Conservation (phyloP, 2,888 invertebrate genomes). For the Octonoba sinensis region DNA sequence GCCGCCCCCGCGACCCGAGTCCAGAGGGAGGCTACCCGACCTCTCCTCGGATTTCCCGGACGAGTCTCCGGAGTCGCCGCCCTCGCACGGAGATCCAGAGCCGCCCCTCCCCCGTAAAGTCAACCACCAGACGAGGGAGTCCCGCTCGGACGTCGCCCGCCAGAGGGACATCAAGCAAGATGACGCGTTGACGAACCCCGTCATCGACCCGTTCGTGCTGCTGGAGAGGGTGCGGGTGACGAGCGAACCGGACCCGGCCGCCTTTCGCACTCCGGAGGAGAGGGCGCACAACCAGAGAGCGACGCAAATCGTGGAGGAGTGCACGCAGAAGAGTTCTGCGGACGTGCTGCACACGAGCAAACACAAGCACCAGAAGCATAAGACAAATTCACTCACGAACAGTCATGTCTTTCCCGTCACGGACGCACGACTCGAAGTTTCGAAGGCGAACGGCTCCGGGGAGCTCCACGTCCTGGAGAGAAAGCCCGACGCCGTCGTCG, state of each 20-base stretch:
- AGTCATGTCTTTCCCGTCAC: too few species aligned
- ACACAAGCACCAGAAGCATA: slow-evolving; percentile 12
- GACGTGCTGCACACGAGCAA: not conserved
- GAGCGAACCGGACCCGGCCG: not conserved
- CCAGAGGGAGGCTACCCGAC: not conserved
- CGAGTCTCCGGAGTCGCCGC: not conserved
- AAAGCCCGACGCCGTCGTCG: not conserved
- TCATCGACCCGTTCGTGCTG: slow-evolving; percentile 8
- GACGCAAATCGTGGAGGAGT: not conserved
- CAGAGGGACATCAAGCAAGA: not conserved
- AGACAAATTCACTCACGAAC: slow-evolving; percentile 1
- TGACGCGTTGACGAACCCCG: not conserved
- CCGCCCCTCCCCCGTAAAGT: not conserved
- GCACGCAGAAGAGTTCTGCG: not conserved
- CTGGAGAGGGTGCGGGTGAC: slow-evolving; percentile 12
- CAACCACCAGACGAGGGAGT: slow-evolving; percentile 11
- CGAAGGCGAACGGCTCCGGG: slow-evolving; percentile 33
- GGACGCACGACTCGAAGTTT: not conserved
- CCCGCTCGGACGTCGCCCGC: not conserved
- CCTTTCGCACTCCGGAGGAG: not conserved
- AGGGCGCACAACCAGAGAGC: not conserved
- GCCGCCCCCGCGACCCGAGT: not conserved
- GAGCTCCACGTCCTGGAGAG: not conserved
- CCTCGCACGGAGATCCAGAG: not conserved
- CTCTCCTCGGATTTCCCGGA: too few species aligned